These are phyloP conservation scores for Trachelipus rathkii DNA, from an alignment of 1,140 invertebrate genomes.

Conservation along the genomic window DNA sequence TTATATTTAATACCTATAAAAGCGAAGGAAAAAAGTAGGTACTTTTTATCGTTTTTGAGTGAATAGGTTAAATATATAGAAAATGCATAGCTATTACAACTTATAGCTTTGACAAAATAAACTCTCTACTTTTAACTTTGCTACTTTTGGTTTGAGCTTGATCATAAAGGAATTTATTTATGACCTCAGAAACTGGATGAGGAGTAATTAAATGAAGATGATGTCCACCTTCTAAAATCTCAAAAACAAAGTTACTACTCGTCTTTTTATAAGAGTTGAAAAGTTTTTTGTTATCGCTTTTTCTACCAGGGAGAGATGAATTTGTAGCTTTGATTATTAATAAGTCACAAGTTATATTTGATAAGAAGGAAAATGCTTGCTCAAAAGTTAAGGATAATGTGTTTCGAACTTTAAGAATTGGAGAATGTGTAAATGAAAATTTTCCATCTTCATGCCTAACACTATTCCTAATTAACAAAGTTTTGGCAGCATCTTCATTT, in stretches of 20 bases:
- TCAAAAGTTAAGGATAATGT: background rate
- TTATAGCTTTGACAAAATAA: too few species aligned
- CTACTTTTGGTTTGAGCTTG: background rate
- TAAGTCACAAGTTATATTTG: background rate
- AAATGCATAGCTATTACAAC: too few species aligned
- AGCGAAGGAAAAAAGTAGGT: too few species aligned
- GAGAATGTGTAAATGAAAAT: conserved; percentile 4
- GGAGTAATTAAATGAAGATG: background rate
- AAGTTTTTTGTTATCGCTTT: background rate
- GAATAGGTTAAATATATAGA: too few species aligned
- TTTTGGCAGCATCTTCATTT: background rate
- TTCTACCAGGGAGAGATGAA: background rate
- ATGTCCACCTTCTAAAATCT: background rate
- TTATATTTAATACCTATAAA: too few species aligned
- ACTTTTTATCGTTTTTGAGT: too few species aligned
- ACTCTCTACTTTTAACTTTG: too few species aligned
- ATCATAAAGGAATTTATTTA: background rate
- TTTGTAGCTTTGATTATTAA: background rate
- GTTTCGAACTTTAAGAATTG: background rate
- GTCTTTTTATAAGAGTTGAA: background rate
- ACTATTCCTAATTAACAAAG: background rate
- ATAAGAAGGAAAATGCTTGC: background rate
- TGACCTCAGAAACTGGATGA: background rate
- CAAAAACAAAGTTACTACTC: background rate
- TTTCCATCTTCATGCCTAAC: conserved; percentile 1